These are phyloP conservation scores for Umimayanthus chanpuru DNA, from an alignment of 92 coral and sea anemone species.

Conservation along the genomic window DNA sequence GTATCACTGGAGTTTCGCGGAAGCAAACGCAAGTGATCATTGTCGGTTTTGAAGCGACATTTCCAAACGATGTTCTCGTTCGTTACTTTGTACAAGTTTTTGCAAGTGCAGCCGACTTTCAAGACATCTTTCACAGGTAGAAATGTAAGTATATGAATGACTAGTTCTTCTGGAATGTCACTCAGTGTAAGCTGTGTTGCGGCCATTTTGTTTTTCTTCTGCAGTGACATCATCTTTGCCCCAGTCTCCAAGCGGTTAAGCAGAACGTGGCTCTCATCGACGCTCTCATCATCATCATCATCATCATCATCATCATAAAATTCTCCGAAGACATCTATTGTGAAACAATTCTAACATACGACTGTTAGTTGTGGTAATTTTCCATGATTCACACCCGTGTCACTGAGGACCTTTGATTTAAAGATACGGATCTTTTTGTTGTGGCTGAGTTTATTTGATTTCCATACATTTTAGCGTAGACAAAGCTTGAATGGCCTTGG, in stretches of 20 bases:
- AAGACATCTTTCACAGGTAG: slow-evolving; percentile 63
- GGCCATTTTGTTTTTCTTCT: slow-evolving; percentile 62
- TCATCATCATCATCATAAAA: too few relatives aligned
- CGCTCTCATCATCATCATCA: too few relatives aligned
- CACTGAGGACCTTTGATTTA: too few relatives aligned
- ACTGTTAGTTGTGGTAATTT: too few relatives aligned
- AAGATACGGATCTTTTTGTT: too few relatives aligned
- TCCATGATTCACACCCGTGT: too few relatives aligned
- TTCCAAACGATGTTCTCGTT: slow-evolving; percentile 79
- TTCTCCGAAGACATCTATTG: too few relatives aligned
- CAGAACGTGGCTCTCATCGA: too few relatives aligned
- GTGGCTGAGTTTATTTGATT: too few relatives aligned
- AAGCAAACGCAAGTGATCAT: slow-evolving; percentile 57
- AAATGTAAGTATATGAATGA: slow-evolving; percentile 59
- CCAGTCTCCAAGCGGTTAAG: neutral
- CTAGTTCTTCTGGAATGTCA: slow-evolving; percentile 78
- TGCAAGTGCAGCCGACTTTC: slow-evolving; percentile 68
- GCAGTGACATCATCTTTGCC: slow-evolving; percentile 34
- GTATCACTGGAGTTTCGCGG: slow-evolving; percentile 28
- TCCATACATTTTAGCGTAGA: too few relatives aligned
- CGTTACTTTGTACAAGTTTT: slow-evolving; percentile 57
- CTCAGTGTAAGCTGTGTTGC: neutral
- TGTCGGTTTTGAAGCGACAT: slow-evolving; percentile 65
- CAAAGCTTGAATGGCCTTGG: too few relatives aligned
- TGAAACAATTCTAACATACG: too few relatives aligned